Conservation (phyloP, 2,888 invertebrate species). For the Heteromyza rotundicornis region DNA sequence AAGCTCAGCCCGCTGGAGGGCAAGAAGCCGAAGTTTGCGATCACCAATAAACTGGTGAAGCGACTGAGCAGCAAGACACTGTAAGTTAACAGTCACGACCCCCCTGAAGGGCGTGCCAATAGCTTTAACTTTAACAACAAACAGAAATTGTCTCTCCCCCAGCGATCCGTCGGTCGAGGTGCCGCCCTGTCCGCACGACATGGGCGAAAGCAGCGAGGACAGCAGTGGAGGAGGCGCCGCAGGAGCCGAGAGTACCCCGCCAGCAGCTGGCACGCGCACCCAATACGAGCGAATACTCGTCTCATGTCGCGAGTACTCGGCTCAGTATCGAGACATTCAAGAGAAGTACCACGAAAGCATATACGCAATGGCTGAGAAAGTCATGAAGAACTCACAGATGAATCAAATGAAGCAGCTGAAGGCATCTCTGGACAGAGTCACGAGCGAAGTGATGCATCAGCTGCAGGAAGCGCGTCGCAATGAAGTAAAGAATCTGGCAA, state of each 20-base stretch:
- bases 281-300: constrained; percentile 71
- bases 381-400: constrained; percentile 77
- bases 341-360: constrained; percentile 85
- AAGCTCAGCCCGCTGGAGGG: constrained; percentile 67
- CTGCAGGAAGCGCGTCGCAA: constrained; percentile 83
- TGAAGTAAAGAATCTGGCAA: constrained; percentile 85
- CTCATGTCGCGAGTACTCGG: constrained; percentile 72
- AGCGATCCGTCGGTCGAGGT: constrained; percentile 61
- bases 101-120: constrained; percentile 5
- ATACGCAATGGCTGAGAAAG: constrained; percentile 79
- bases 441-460: constrained; percentile 77
- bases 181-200: constrained; percentile 64
- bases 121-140: no score
- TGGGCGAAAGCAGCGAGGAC: constrained; percentile 61
- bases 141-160: constrained; percentile 57
- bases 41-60: constrained; percentile 77
- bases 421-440: constrained; percentile 74
- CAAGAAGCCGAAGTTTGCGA: constrained; percentile 75
- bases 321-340: constrained; percentile 76
- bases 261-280: constrained; percentile 66
- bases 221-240: constrained; percentile 49
- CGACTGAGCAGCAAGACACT: constrained; percentile 79
- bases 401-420: constrained; percentile 81
- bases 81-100: constrained; percentile 66
- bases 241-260: constrained; percentile 62